A percentile compares a stretch with the other conserved stretches of the same genome.
These are phyloP conservation scores for Columba livia DNA, from an alignment of 2,113 vertebrate genomes.

Conservation along the genomic window DNA sequence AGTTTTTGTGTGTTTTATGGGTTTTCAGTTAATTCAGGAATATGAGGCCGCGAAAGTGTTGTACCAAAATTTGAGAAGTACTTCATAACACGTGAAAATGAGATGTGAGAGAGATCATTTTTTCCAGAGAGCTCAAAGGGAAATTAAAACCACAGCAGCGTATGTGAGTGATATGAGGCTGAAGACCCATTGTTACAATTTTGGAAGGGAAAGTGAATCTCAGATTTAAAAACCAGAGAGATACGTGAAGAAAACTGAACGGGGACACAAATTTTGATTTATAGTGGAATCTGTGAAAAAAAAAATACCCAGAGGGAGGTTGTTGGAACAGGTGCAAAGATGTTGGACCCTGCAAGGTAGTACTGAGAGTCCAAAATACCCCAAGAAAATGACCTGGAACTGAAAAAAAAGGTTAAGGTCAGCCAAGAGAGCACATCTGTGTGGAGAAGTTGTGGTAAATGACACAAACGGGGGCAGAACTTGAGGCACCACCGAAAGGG, in stretches of 20 bases:
- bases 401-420: background rate
- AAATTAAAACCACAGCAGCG: background rate
- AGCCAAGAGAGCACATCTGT: background rate
- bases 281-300: background rate
- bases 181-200: background rate
- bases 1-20: background rate
- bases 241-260: background rate
- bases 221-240: background rate
- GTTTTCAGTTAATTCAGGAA: constrained; percentile 1
- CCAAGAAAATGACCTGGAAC: background rate
- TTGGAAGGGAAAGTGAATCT: background rate
- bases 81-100: background rate
- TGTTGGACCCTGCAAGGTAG: background rate
- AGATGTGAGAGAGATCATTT: background rate
- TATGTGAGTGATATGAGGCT: background rate
- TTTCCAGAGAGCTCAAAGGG: background rate
- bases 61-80: background rate
- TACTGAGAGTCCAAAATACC: background rate
- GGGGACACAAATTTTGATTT: background rate
- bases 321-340: background rate
- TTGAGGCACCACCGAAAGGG: background rate
- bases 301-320: background rate
- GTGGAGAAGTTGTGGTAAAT: background rate
- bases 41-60: background rate
- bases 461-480: background rate